Evolutionary conservation across 2,888 invertebrate genomes (phyloP), one percentile per base, ranked within the genome.

Genomic region (Pyrocoelia pectoralis): DNA sequence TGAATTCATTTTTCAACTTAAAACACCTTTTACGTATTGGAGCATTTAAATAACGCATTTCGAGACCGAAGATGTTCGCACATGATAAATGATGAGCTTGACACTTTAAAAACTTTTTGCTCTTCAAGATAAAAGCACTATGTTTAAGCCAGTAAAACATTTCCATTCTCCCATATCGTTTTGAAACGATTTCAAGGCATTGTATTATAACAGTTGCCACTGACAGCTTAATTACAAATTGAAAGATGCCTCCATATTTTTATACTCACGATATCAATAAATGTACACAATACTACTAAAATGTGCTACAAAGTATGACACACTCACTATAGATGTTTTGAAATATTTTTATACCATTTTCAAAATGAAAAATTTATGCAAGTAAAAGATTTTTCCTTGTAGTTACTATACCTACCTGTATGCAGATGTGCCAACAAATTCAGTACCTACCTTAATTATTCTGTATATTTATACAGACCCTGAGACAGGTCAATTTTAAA

Each of bases 11-110:
- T 75, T 74, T 76, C 75, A 76, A 73, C 71, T 76, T 76, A 75
- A 77, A 76, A 77, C 77, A 78, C 76, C 74, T 76, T 77, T 75
- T 77, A 76, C 76, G 77, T 76, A 76, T 76, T 77, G 75, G 76
- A 76, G 75, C 76, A 77, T 79, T 78, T 77, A 75, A 78, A 77
- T 78, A 76, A 76, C 56, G 61, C 57, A 70, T 69, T 69, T 67
- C 69, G 72, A 67, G 74, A 68, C 72, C 71, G 72, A 68, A 68
- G 33, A 33, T 69, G 67, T 67, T 72, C 69, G 70, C 72, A 65
- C 73, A 77, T 76, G 77, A 77, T 75, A 76, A 24, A 77, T 77
- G 75, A 68, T 64, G 52, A 65, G 68, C 67, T 66, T 75, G 76
- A 76, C 76, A 75, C 73, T 33, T 33, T 33, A n/a, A 33, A 24